Evolutionary conservation across 1,140 invertebrate genomes (phyloP).

Genomic region (honey bee (Apis mellifera)): Amel_HAv3.1 CM009943.2:5467001-5467500

Average conservation of each 20-base stretch:
- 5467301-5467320: background rate
- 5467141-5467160: slow-evolving; percentile 1
- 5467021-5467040: slow-evolving; percentile 13
- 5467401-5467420: too few species aligned
- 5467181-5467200: slow-evolving; percentile 32
- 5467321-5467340: background rate
- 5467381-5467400: too few species aligned
- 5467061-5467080: slow-evolving; percentile 35
- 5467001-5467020: slow-evolving; percentile 34
- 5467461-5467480: too few species aligned
- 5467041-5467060: background rate
- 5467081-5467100: slow-evolving; percentile 3
- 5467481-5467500: background rate
- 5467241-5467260: slow-evolving; percentile 20
- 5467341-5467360: background rate
- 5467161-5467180: slow-evolving; percentile 35
- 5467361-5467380: too few species aligned
- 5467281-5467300: background rate
- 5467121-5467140: too few species aligned
- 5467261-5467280: slow-evolving; percentile 22
- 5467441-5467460: background rate
- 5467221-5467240: background rate
- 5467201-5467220: background rate
- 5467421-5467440: too few species aligned
- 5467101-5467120: slow-evolving; percentile 36